Conservation (phyloP, 2,113 vertebrate species). For the Triplophysa rosa region DNA sequence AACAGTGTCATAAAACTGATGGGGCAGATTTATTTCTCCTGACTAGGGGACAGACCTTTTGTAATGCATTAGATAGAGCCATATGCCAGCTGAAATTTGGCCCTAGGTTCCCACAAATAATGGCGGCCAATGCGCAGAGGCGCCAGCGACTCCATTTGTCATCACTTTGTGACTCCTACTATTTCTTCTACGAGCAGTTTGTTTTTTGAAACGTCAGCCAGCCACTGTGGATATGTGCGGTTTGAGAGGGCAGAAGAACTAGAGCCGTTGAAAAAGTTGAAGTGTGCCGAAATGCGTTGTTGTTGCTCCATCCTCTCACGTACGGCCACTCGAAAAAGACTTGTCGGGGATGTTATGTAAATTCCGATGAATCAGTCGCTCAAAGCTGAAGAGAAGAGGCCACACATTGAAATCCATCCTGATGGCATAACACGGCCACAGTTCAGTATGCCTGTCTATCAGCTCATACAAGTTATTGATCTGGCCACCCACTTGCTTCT, state of each 20-base stretch:
- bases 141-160: constrained; percentile 3
- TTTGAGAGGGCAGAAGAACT: not conserved
- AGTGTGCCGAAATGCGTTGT: no score
- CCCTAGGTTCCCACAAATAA: constrained; percentile 27
- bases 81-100: constrained; percentile 23
- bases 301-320: no score
- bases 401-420: not conserved
- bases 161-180: not conserved
- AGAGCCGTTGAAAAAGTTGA: no score
- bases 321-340: no score
- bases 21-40: constrained; percentile 38
- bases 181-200: not conserved
- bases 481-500: not conserved
- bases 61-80: constrained; percentile 19
- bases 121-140: not conserved
- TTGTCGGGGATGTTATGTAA: no score
- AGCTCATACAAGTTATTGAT: not conserved
- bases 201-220: not conserved
- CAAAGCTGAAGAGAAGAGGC: not conserved
- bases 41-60: constrained; percentile 12
- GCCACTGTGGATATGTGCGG: not conserved
- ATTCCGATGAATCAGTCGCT: constrained; percentile 19
- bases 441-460: not conserved
- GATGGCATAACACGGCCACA: not conserved
- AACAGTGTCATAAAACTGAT: constrained; percentile 25